Base-by-base conservation (phyloP, 2,797 vertebrate species). In the Rhinophrynus dorsalis region DNA sequence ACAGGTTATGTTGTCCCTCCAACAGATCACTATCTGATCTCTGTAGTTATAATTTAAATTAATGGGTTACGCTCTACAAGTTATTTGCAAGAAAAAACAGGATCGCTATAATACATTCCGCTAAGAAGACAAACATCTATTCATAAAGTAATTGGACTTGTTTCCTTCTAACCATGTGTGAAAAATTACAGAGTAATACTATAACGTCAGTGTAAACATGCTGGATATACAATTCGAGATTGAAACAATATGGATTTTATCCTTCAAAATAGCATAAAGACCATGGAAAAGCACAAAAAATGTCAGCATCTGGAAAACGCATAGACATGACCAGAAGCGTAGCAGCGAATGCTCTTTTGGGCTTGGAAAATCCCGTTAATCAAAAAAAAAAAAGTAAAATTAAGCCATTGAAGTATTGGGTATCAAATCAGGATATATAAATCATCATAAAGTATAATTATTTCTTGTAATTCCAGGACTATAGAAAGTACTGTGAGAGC, bases 201-300 rank as follows among this genome's bases (percentile, higher is more conserved):
- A 9, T 66, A 74, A 74, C 23, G 72, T 15, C 55, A 71, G 35
- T 44, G 17, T 76, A 67, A 77, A 76, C 2, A 78, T 37, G 58
- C 58, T 78, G 67, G 50, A 60, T 0, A 0, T 33, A 67, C 51
- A 52, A n/a, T 64, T 15, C 5, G 11, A 79, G 55, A 62, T 77
- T 71, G 74, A 68, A 69, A 81, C 74, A 66, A 74, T 54, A 67
- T 75, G 76, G 64, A 67, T 67, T 66, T 74, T 27, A 63, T 63
- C 42, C 40, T 35, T 51, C 21, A 57, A 67, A 82, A 67, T 70
- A 78, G 33, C 64, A 74, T 47, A 56, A 55, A 71, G 40, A 63
- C 20, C n/a, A 75, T 69, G 7, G 23, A 80, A 54, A 79, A 64
- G 74, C 72, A 78, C n/a, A 45, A 66, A 76, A 37, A 69, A 7